Conservation (phyloP, 2,113 vertebrate species). For the Erinaceus europaeus region DNA sequence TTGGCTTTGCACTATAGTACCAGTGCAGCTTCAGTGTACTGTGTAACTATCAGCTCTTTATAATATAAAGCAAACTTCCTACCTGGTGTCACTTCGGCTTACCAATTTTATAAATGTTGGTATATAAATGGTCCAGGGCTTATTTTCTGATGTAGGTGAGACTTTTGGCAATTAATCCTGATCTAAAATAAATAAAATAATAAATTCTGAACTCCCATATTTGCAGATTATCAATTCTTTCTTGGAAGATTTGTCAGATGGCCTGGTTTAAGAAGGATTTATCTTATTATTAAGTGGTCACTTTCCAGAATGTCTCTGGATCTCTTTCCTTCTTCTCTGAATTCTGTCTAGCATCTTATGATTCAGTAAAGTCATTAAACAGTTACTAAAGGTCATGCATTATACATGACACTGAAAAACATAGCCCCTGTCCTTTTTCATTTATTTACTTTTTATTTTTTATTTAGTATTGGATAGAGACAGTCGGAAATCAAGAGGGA, state of each 20-base stretch:
- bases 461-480: no score
- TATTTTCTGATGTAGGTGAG: neutral
- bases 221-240: neutral
- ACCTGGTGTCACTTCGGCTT: neutral
- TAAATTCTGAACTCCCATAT: neutral
- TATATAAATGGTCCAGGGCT: neutral
- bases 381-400: no score
- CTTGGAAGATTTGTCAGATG: no score
- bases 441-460: no score
- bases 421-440: no score
- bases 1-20: neutral
- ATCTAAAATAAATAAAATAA: no score
- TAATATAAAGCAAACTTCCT: neutral
- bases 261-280: no score
- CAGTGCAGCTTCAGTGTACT: neutral
- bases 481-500: no score
- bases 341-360: neutral
- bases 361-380: no score
- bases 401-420: no score
- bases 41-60: neutral
- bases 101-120: neutral
- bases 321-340: neutral
- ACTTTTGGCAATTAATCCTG: neutral
- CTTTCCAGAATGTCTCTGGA: neutral
- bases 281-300: neutral